Evolutionary conservation across 1,140 invertebrate genomes (phyloP), one percentile per base, ranked within the genome.

Genomic region (Sarcophaga bullata): DNA sequence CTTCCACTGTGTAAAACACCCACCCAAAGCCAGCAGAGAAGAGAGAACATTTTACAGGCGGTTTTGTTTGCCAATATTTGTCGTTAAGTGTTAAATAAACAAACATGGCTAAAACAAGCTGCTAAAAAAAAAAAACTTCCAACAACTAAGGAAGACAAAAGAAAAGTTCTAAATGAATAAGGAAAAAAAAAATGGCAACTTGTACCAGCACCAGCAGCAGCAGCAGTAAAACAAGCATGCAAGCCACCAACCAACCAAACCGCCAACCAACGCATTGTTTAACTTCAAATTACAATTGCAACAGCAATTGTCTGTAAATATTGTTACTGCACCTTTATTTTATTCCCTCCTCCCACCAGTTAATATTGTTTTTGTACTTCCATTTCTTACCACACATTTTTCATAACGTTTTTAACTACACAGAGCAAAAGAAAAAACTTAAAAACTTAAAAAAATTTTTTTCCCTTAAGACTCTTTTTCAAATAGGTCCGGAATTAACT

Each of bases 341-440:
- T 37, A 37, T 37, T 37, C 4, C 25, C 25, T 4, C 25, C 25
- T 4, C 4, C 25, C 25, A 1, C 1, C 25, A 37, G 11, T 58
- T 58, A 7, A n/a, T 58, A 13, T n/a, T 68, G n/a, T 19, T 68
- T n/a, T 25, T 68, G 17, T 10, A 1, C 17, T 19, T n/a, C 15
- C 62, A 68, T 68, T 68, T 37, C 25, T 68, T 68, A 68, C 62
- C 62, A 68, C 62, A 68, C 62, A 68, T 17, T 17, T n/a, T 58
- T 58, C 25, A 37, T 37, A 37, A 37, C 1, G 54, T 58, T 13
- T 58, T 58, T 58, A 58, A 15, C 25, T 13, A 13, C 15, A 58
- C 54, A 1, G 13, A n/a, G 54, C 25, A 37, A 37, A 37, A 58
- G 11, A 58, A 58, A 58, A 9, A 58, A 15, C 0, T 9, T 9